Evolutionary conservation across 2,888 invertebrate species (phyloP), one percentile per base, ranked within the genome.

Genomic region (Papilio elwesi): DNA sequence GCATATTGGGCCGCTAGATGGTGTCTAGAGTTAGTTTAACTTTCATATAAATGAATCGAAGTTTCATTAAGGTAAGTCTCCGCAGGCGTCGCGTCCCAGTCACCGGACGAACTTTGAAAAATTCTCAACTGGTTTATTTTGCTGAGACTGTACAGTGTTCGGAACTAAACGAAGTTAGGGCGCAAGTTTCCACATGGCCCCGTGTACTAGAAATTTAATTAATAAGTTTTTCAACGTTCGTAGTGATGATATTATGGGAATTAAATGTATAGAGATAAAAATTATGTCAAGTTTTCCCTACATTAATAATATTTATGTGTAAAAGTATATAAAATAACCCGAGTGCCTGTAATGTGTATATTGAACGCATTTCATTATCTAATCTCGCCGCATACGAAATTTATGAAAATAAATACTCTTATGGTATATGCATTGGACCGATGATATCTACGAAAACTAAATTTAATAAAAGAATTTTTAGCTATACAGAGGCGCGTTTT

Each of bases 101-200:
- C 74, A 82, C 78, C 12, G 66, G 57, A 64, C 52, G 51, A 90
- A 90, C 88, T 90, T 89, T 83, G 89, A 89, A 91, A 90, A 91
- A 92, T 89, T 90, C 86, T 85, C 80, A 74, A 81, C 87, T 85
- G 88, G 90, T 90, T 90, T 89, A 89, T 90, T 89, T 90, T 87
- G 88, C 83, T 82, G 88, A 91, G 92, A 92, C 90, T 90, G 49
- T 67, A 51, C 57, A 51, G 43, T 36, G 59, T 62, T 71, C 88
- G 86, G 59, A 57, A 59, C 66, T 71, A 66, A 59, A 71, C 59
- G 51, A 62, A 71, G 66, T 67, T 67, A 66, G 36, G 13, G 64
- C 4, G 62, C n/a, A 71, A 71, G 65, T 66, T 71, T 51, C 51
- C 51, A 67, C 71, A 67, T 71, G 66, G 65, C 51, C 59, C 16